These are phyloP conservation scores for Opisthograptis luteolata DNA, from an alignment of 2,888 invertebrate species.

Conservation along the genomic window DNA sequence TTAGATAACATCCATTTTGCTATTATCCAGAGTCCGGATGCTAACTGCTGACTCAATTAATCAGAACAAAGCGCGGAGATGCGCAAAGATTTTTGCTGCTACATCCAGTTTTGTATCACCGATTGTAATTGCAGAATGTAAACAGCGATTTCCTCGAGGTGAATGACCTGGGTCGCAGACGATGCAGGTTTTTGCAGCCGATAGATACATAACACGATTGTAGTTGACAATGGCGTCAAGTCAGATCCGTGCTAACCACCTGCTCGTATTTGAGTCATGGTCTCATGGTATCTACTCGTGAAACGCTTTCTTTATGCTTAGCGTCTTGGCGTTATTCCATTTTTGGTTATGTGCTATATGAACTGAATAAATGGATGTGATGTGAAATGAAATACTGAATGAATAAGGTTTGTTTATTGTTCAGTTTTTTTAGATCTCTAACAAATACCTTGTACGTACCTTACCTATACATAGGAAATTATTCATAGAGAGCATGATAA, in stretches of 20 bases:
- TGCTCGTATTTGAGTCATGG: conserved; percentile 26
- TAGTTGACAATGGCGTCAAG: conserved; percentile 53
- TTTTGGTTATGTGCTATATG: conserved; percentile 12
- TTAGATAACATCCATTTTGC: background rate
- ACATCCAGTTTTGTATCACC: conserved; percentile 49
- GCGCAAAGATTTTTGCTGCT: conserved; percentile 38
- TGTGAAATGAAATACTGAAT: background rate
- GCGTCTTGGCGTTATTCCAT: conserved; percentile 12
- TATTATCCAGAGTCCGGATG: conserved; percentile 10
- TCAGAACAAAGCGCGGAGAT: conserved; percentile 39
- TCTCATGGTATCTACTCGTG: no score
- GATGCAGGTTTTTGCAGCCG: conserved; percentile 50
- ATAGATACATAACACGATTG: conserved; percentile 58
- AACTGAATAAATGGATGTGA: background rate
- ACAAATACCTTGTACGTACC: no score
- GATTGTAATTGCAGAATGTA: conserved; percentile 48
- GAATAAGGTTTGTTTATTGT: background rate
- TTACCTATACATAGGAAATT: no score
- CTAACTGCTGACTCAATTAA: conserved; percentile 2
- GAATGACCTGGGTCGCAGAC: conserved; percentile 55
- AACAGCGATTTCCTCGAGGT: conserved; percentile 65
- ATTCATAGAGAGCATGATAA: no score
- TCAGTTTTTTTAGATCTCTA: no score
- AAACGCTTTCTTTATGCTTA: conserved; percentile 24
- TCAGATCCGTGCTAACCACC: conserved; percentile 41